These are phyloP conservation scores for Hypolimnas misippus DNA, from an alignment of 2,888 invertebrate genomes.

Conservation along the genomic window DNA sequence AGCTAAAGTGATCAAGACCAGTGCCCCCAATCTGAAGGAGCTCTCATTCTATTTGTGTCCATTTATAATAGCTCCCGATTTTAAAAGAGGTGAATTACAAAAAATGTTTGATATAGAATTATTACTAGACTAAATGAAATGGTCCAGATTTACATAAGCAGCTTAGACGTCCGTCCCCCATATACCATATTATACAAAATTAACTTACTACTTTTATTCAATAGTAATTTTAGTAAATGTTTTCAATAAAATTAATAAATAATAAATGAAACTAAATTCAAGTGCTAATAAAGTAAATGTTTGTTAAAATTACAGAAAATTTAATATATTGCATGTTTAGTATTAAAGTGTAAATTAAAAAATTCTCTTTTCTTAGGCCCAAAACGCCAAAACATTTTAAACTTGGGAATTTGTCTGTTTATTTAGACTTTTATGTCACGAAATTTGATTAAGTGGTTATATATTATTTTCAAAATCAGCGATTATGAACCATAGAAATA, in stretches of 20 bases:
- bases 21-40: conserved; percentile 78
- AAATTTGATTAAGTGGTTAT: too few species aligned
- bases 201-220: neutral
- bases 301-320: neutral
- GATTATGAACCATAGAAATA: too few species aligned
- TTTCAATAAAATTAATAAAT: neutral
- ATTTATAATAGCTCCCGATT: conserved; percentile 75
- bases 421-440: too few species aligned
- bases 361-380: too few species aligned
- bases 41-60: conserved; percentile 80
- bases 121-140: conserved; percentile 67
- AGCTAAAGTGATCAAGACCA: conserved; percentile 74
- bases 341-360: too few species aligned
- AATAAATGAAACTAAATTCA: conserved; percentile 3
- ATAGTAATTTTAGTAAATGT: neutral
- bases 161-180: conserved; percentile 62
- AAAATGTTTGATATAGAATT: conserved; percentile 80
- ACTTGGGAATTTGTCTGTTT: too few species aligned
- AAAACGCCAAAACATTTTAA: too few species aligned
- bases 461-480: too few species aligned
- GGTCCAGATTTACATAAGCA: conserved; percentile 48
- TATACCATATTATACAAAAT: conserved; percentile 33
- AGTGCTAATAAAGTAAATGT: neutral
- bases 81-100: conserved; percentile 75
- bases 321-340: too few species aligned